Conservation (phyloP, 64 coral and sea anemone species). For the Montipora foliosa region DNA sequence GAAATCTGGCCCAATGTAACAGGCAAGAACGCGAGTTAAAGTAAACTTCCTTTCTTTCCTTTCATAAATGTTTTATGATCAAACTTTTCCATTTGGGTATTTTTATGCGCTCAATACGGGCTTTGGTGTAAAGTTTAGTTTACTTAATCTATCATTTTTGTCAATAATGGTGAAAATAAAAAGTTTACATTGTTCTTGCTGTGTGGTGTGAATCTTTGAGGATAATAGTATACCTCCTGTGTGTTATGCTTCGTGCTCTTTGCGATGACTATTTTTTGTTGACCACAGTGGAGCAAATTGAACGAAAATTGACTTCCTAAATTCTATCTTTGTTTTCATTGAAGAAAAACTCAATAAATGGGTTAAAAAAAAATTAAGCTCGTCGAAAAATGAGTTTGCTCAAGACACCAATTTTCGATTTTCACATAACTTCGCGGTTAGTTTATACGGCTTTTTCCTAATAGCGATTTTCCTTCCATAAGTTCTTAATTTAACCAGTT, state of each 20-base stretch:
- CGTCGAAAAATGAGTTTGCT: no score
- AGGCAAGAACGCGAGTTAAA: not conserved
- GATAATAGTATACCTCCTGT: not conserved
- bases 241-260: not conserved
- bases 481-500: no score
- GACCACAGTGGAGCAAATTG: slow-evolving; percentile 2
- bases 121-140: slow-evolving; percentile 75
- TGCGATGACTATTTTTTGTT: not conserved
- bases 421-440: no score
- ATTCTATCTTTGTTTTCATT: not conserved
- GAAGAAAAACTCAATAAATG: not conserved
- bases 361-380: no score
- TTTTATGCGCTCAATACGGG: slow-evolving; percentile 49
- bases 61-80: slow-evolving; percentile 72
- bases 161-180: slow-evolving; percentile 34
- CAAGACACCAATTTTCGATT: no score
- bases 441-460: no score
- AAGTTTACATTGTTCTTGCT: not conserved
- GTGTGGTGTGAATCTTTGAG: not conserved
- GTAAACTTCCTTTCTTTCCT: not conserved
- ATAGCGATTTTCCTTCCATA: no score
- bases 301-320: not conserved
- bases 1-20: not conserved
- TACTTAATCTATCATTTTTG: slow-evolving; percentile 66
- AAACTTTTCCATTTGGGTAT: slow-evolving; percentile 83